phyloP scores from a whole-genome alignment of 1,140 invertebrate species.

The Luehdorfia chinensis region DNA sequence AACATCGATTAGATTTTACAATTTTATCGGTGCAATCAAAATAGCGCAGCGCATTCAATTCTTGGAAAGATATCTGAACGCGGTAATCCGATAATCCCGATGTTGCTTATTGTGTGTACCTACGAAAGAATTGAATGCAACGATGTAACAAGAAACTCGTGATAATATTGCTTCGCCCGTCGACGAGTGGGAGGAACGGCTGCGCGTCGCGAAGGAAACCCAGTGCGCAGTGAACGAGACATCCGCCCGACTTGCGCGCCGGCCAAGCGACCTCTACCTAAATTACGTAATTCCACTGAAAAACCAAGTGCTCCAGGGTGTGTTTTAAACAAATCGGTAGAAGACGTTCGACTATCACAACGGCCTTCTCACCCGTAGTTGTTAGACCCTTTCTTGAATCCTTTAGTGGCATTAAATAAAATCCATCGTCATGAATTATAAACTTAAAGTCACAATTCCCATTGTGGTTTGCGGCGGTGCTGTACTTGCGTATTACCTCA shows the following conservation, averaged over 20 bases:
- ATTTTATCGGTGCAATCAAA: no score
- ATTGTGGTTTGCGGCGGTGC: constrained; percentile 71
- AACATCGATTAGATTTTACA: no score
- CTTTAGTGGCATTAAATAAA: constrained; percentile 37
- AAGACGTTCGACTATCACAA: constrained; percentile 39
- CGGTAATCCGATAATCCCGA: no score
- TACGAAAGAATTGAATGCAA: constrained; percentile 51
- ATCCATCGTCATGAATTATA: constrained; percentile 64
- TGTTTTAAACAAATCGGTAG: constrained; percentile 56
- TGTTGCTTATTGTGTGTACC: constrained; percentile 33
- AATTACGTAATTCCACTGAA: constrained; percentile 74
- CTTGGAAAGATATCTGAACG: no score
- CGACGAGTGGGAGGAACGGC: constrained; percentile 58
- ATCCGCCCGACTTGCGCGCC: constrained; percentile 70
- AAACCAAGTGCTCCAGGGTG: constrained; percentile 65
- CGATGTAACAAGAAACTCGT: constrained; percentile 66
- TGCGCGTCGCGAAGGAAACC: constrained; percentile 62
- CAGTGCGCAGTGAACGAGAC: constrained; percentile 69
- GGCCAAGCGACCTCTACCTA: constrained; percentile 67
- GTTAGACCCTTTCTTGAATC: constrained; percentile 38
- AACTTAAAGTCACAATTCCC: constrained; percentile 70
- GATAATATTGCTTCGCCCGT: constrained; percentile 53
- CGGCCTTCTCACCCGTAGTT: constrained; percentile 39
- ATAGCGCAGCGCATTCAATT: no score
- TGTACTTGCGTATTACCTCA: constrained; percentile 73